Conservation (phyloP, 2,797 vertebrate genomes). For the Acomys russatus region DNA sequence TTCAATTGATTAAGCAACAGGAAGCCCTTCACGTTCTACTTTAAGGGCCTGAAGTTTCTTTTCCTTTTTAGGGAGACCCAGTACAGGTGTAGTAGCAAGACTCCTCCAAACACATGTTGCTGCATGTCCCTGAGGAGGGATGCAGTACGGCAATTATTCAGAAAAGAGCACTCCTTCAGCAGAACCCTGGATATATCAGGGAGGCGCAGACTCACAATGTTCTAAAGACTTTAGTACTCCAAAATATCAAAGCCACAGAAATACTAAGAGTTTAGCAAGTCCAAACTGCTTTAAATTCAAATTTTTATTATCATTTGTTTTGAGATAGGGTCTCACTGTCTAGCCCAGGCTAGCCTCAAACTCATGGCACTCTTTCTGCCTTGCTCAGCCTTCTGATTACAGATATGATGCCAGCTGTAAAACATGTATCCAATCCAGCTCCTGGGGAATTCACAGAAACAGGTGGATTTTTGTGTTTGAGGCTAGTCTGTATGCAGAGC, state of each 20-base stretch:
- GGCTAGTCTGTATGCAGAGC: not conserved
- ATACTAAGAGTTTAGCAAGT: conserved; percentile 3
- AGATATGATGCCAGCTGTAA: too few species aligned
- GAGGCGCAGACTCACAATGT: not conserved
- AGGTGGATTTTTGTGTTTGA: not conserved
- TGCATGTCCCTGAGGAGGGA: not conserved
- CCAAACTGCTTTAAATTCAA: conserved; percentile 12
- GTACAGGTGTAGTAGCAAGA: not conserved
- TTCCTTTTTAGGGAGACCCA: not conserved
- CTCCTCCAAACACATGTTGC: not conserved
- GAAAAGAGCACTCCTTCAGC: not conserved
- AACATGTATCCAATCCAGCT: not conserved
- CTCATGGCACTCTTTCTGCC: not conserved
- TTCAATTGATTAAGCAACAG: conserved; percentile 87
- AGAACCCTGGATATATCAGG: not conserved
- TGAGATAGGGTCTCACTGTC: not conserved
- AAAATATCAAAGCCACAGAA: not conserved
- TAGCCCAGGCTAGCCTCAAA: not conserved
- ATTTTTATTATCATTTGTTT: not conserved
- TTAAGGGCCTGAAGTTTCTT: not conserved
- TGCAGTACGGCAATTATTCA: not conserved
- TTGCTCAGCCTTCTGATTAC: not conserved
- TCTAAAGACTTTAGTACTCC: not conserved
- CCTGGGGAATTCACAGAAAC: not conserved
- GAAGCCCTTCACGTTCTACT: conserved; percentile 81